Conservation (phyloP, 2,113 vertebrate genomes). For the Acanthochromis polyacanthus region DNA sequence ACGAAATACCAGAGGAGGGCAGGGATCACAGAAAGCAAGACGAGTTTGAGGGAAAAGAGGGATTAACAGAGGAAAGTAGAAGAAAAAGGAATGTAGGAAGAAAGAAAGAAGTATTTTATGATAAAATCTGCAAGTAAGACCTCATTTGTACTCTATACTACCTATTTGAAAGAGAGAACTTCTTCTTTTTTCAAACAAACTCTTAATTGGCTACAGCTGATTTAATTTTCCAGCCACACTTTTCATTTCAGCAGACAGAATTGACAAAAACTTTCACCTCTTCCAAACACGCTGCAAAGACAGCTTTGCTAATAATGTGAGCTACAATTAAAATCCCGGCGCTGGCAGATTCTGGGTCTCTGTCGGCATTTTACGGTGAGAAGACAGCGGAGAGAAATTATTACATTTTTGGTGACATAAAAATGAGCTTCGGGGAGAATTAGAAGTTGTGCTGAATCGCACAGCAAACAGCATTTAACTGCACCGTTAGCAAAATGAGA, state of each 20-base stretch:
- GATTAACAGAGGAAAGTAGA: neutral
- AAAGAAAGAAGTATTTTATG: neutral
- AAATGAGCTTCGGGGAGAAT: neutral
- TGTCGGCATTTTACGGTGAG: neutral
- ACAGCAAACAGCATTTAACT: neutral
- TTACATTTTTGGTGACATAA: neutral
- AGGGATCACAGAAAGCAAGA: neutral
- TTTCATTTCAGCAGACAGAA: neutral
- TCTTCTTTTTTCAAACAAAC: neutral
- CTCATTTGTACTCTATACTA: neutral
- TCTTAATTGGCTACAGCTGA: constrained; percentile 38
- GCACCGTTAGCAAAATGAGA: neutral
- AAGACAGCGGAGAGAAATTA: neutral
- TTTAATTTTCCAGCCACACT: constrained; percentile 8
- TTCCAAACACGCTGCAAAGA: constrained; percentile 4
- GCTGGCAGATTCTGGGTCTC: neutral
- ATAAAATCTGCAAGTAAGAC: constrained; percentile 11
- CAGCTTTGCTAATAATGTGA: constrained; percentile 4
- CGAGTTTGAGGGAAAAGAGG: too few species aligned
- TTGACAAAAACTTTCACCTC: constrained; percentile 11
- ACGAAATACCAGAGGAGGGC: neutral
- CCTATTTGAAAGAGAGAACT: neutral
- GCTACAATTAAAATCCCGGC: constrained; percentile 7
- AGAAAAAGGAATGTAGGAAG: neutral
- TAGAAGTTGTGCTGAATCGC: neutral